These are phyloP conservation scores for Hyperoplus immaculatus DNA, from an alignment of 2,797 vertebrate genomes.

Conservation along the genomic window DNA sequence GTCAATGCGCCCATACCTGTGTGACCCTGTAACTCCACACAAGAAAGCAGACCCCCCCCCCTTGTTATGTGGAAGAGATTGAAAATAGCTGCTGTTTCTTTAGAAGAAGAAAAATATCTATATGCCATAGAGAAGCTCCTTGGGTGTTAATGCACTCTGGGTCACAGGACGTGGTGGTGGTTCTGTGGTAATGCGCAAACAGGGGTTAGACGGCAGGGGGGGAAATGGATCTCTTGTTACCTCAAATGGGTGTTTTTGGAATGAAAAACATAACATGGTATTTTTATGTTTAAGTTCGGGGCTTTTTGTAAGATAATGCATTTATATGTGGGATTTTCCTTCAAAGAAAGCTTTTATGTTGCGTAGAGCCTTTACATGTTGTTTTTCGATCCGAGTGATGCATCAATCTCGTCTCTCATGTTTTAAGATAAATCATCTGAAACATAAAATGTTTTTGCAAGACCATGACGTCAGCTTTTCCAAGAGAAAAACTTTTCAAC, in stretches of 20 bases:
- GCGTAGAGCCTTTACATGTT: background rate
- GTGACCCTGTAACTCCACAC: conserved; percentile 57
- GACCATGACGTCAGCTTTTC: background rate
- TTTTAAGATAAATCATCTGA: background rate
- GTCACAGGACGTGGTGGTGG: conserved; percentile 60
- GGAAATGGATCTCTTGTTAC: conserved; percentile 35
- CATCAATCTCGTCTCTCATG: background rate
- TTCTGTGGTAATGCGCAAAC: conserved; percentile 53
- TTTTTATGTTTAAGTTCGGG: background rate
- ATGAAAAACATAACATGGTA: conserved; percentile 11
- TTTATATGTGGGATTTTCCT: background rate
- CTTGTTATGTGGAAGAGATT: conserved; percentile 74
- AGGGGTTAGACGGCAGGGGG: conserved; percentile 1
- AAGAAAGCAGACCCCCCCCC: conserved; percentile 75
- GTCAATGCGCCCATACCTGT: conserved; percentile 70
- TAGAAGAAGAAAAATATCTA: conserved; percentile 11
- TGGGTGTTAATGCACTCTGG: conserved; percentile 74
- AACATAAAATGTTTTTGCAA: background rate
- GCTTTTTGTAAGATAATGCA: background rate
- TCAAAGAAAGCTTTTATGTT: background rate
- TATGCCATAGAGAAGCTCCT: conserved; percentile 45
- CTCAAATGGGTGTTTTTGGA: conserved; percentile 33
- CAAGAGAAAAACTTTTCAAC: background rate
- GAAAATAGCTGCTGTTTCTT: conserved; percentile 65
- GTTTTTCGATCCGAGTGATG: conserved; percentile 16